Conservation (phyloP, 2,888 invertebrate species). For the Volucella zonaria region DNA sequence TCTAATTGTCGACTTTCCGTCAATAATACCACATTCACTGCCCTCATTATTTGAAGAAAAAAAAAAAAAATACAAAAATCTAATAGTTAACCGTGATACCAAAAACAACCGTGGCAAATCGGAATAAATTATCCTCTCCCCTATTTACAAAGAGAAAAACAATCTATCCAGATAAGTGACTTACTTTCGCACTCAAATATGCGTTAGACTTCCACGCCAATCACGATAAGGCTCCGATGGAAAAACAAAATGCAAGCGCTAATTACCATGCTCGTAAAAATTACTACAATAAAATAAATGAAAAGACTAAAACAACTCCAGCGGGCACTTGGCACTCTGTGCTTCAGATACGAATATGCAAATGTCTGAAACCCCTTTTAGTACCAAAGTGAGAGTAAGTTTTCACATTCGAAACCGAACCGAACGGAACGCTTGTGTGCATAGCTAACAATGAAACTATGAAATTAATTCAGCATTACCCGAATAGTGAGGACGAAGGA, state of each 20-base stretch:
- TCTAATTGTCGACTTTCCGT: too few relatives aligned
- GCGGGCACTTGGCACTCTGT: conserved; percentile 54
- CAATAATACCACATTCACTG: too few relatives aligned
- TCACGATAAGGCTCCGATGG: conserved; percentile 59
- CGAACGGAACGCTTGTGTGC: conserved; percentile 63
- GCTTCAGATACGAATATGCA: conserved; percentile 58
- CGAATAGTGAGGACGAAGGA: conserved; percentile 14
- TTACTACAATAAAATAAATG: conserved; percentile 63
- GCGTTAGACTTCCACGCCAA: conserved; percentile 71
- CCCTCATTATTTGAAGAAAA: neutral
- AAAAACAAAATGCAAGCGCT: conserved; percentile 71
- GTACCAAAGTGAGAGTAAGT: conserved; percentile 56
- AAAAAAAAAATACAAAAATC: neutral
- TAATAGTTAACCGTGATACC: conserved; percentile 36
- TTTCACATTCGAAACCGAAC: conserved; percentile 49
- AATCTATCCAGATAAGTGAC: conserved; percentile 65
- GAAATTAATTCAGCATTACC: conserved; percentile 66
- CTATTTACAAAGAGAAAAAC: conserved; percentile 36
- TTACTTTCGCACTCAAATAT: conserved; percentile 70
- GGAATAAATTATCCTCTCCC: conserved; percentile 58
- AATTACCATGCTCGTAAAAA: conserved; percentile 74
- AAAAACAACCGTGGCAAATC: conserved; percentile 59
- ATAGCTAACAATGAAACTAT: conserved; percentile 68
- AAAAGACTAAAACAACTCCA: conserved; percentile 49
- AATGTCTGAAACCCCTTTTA: conserved; percentile 45